A percentile compares a stretch with the other conserved stretches of the same genome.
Evolutionary conservation across 2,113 vertebrate genomes (phyloP).

Genomic region (Petroica traversi): DNA sequence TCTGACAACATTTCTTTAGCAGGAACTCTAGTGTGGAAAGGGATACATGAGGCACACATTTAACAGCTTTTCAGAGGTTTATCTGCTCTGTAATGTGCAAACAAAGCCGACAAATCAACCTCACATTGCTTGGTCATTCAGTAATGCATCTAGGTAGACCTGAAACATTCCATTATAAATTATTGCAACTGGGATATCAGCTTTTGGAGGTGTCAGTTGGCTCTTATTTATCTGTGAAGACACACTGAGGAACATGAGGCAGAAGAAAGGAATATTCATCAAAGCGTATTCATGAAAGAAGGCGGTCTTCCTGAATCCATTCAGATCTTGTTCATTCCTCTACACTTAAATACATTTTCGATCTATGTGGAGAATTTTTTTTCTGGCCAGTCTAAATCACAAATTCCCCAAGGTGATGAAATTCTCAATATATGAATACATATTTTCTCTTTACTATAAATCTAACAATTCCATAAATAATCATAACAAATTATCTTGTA

Average conservation of each 20-base stretch:
- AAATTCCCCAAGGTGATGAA: not conserved
- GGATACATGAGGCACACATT: not conserved
- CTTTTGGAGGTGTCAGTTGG: not conserved
- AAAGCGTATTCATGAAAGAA: not conserved
- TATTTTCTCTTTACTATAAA: constrained; percentile 9
- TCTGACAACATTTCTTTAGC: not conserved
- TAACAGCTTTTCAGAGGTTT: not conserved
- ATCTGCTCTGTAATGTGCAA: not conserved
- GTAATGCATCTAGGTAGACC: not conserved
- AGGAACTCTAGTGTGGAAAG: not conserved
- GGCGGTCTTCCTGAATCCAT: not conserved
- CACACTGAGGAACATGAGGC: not conserved
- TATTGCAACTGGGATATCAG: not conserved
- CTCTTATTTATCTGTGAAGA: not conserved
- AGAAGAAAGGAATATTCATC: not conserved
- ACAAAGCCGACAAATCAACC: not conserved
- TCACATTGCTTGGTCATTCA: not conserved
- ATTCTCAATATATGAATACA: not conserved
- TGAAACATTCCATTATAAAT: not conserved
- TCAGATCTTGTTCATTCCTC: not conserved
- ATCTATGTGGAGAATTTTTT: rapidly evolving
- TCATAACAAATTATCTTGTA: not conserved
- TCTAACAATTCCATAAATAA: not conserved
- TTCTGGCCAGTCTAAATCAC: not conserved
- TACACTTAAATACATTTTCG: not conserved